Evolutionary conservation across 2,797 vertebrate species (phyloP).

Genomic region (Choloepus didactylus): DNA sequence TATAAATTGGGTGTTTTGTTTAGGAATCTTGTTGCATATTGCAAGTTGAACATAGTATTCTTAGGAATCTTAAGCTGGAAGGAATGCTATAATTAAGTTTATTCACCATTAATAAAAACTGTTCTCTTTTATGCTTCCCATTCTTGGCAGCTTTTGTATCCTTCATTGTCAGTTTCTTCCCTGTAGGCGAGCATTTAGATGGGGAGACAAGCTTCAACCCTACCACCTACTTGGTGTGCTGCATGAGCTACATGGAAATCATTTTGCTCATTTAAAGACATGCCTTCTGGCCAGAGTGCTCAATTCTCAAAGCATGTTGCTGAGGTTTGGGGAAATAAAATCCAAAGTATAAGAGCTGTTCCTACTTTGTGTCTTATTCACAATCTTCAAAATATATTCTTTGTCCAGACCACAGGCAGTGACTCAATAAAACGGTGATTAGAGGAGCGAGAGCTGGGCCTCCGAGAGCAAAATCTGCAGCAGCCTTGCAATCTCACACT

Average conservation of each 20-base stretch:
- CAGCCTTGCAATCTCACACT: background rate
- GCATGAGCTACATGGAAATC: constrained; percentile 60
- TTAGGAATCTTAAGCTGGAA: constrained; percentile 48
- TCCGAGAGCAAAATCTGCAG: background rate
- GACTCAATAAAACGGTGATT: background rate
- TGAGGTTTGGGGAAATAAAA: constrained; percentile 40
- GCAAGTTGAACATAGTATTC: too few relatives aligned
- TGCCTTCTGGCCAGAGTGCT: constrained; percentile 39
- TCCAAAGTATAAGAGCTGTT: constrained; percentile 58
- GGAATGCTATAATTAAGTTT: constrained; percentile 63
- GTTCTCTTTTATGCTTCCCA: constrained; percentile 50
- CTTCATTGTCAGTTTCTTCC: constrained; percentile 68
- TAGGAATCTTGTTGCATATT: too few relatives aligned
- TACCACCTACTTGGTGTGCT: constrained; percentile 34
- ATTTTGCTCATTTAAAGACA: constrained; percentile 74
- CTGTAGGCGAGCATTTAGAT: constrained; percentile 62
- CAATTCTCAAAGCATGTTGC: constrained; percentile 8
- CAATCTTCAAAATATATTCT: background rate
- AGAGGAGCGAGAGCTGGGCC: background rate
- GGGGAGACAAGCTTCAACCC: background rate
- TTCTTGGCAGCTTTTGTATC: constrained; percentile 67
- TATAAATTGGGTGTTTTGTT: too few relatives aligned
- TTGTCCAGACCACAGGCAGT: background rate
- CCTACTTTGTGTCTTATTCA: constrained; percentile 46
- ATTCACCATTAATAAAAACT: constrained; percentile 35